Base-by-base conservation (phyloP, 2,888 invertebrate genomes). In the Ormyrus thymus region DNA sequence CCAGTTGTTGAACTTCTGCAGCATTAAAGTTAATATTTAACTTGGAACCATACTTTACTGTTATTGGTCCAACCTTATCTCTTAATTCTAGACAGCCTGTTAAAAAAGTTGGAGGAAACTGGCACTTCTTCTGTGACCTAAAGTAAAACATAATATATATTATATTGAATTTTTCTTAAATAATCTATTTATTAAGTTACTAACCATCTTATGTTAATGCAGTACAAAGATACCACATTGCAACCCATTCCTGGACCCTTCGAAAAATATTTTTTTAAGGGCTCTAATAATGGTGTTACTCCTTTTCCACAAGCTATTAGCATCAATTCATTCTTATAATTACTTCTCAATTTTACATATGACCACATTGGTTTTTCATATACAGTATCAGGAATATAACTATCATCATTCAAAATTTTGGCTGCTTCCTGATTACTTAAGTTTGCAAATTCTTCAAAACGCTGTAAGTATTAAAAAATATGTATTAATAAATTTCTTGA, bases 1-100 rank as follows among this genome's bases (percentile, higher is more conserved):
- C 79, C 58, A 81, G 55, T 46, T 65, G 53, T 46, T 56, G 45
- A 7, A 75, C 69, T 72, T 81, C 71, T 50, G 61, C 45, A 15
- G 81, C 77, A 65, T 81, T 81, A 45, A 79, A 79, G 46, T 48
- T 53, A 11, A 69, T 59, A 29, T 72, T 76, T 9, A 68, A 72
- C 69, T 79, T 72, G 9, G 81, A 68, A 53, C 11, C 68, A 53
- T 81, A 81, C 7, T 71, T 72, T 7, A 81, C n/a, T 72, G 53
- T 46, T 59, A 81, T 75, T 58, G 79, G 77, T 6, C 79, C 81
- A 75, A 81, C 56, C 78, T 81, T 81, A 71, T 81, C 81, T 78
- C 73, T 77, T 45, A 81, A 72, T 29, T 66, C 68, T 0, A 73
- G 55, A 45, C 5, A 7, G 45, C 81, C 81, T 50, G 29, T 43